Conservation (phyloP, 2,113 vertebrate species). For the Anoplopoma fimbria region DNA sequence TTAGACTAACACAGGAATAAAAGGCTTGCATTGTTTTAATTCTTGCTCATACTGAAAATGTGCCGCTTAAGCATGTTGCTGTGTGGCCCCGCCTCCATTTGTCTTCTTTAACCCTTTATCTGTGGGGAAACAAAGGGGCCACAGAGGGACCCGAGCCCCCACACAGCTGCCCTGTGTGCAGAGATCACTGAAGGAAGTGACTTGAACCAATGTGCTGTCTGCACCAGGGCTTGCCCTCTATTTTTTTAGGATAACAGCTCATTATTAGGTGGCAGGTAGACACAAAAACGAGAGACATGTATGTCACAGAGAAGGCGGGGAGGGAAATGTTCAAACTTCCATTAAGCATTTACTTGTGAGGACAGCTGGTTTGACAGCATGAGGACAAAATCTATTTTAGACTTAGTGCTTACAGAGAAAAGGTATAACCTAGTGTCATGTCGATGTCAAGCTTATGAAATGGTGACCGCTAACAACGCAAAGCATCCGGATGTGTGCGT, state of each 20-base stretch:
- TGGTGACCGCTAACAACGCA: conserved; percentile 28
- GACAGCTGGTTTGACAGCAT: conserved; percentile 28
- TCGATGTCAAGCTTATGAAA: conserved; percentile 20
- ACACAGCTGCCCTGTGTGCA: conserved; percentile 65
- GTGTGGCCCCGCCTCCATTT: conserved; percentile 73
- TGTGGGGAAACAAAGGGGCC: conserved; percentile 71
- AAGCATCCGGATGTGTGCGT: conserved; percentile 5
- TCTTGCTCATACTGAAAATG: conserved; percentile 75
- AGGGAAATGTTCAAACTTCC: conserved; percentile 12
- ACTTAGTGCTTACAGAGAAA: conserved; percentile 28
- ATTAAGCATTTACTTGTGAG: conserved; percentile 15
- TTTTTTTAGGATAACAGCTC: conserved; percentile 33
- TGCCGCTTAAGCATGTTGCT: conserved; percentile 79
- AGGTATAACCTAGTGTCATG: conserved; percentile 26
- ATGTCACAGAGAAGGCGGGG: conserved; percentile 18
- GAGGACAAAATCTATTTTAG: conserved; percentile 36
- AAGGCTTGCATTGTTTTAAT: conserved; percentile 84
- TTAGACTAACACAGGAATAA: conserved; percentile 79
- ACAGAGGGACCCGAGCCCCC: conserved; percentile 58
- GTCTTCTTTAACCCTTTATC: conserved; percentile 82
- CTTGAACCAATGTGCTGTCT: conserved; percentile 29
- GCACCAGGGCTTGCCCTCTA: conserved; percentile 2
- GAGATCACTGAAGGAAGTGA: conserved; percentile 49
- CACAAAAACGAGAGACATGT: conserved; percentile 8
- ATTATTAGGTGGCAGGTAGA: conserved; percentile 34